These are phyloP conservation scores for Cremastinae sp. DNA, from an alignment of 2,888 invertebrate genomes.

Conservation along the genomic window DNA sequence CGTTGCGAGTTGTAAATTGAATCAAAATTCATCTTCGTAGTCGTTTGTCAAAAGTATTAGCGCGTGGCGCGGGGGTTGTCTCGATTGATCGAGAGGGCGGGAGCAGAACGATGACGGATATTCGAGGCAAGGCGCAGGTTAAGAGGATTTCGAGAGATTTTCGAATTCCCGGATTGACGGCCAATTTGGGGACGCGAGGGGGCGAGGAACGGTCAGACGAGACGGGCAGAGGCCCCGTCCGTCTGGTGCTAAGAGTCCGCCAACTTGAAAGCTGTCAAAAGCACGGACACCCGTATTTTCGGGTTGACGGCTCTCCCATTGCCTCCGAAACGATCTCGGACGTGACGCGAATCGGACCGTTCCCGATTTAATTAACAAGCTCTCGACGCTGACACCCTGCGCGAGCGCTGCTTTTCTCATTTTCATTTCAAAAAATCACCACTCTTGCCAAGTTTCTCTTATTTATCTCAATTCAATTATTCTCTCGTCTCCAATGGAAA, in stretches of 20 bases:
- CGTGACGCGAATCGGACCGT: conserved; percentile 25
- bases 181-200: conserved; percentile 54
- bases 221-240: conserved; percentile 62
- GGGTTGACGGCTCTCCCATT: conserved; percentile 20
- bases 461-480: too few relatives aligned
- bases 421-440: too few relatives aligned
- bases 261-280: conserved; percentile 57
- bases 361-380: conserved; percentile 51
- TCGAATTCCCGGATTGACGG: conserved; percentile 58
- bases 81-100: not conserved
- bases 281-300: conserved; percentile 48
- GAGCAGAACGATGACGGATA: conserved; percentile 17
- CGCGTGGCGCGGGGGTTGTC: too few relatives aligned
- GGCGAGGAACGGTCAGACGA: conserved; percentile 59
- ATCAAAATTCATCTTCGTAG: not conserved
- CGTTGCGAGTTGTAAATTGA: too few relatives aligned
- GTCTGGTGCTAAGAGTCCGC: conserved; percentile 58
- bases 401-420: too few relatives aligned
- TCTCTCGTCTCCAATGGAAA: too few relatives aligned
- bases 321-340: not conserved
- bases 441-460: too few relatives aligned
- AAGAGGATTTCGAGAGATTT: conserved; percentile 44
- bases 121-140: conserved; percentile 22
- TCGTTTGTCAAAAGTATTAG: not conserved
- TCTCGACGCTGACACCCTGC: not conserved